Conservation (phyloP, 2,113 vertebrate genomes). For the Forbesichthys papilliferus region DNA sequence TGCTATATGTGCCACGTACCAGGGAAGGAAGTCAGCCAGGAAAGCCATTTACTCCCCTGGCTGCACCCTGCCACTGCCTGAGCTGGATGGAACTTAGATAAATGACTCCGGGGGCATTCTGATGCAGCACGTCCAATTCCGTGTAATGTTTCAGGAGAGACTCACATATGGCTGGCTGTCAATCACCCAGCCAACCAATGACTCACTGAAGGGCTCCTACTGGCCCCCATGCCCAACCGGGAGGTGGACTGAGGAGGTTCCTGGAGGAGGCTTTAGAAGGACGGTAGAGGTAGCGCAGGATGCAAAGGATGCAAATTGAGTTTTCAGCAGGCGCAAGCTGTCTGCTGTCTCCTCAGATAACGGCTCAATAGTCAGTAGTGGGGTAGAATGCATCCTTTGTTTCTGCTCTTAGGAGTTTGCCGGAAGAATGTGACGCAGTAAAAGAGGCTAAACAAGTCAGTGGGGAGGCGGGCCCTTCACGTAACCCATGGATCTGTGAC, state of each 20-base stretch:
- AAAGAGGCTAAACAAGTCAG: conserved; percentile 6
- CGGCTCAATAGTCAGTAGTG: not conserved
- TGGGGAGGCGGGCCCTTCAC: too few relatives aligned
- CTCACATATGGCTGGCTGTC: conserved; percentile 34
- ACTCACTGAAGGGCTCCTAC: conserved; percentile 1
- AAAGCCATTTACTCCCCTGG: conserved; percentile 37
- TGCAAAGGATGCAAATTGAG: conserved; percentile 16
- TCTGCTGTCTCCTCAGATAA: conserved; percentile 8
- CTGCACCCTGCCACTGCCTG: conserved; percentile 3
- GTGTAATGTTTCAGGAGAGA: conserved; percentile 9
- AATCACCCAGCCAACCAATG: conserved; percentile 51
- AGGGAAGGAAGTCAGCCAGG: conserved; percentile 23
- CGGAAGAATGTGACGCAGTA: conserved; percentile 16
- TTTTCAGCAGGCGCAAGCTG: not conserved
- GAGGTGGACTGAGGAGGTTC: conserved; percentile 4
- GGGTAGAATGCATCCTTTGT: not conserved
- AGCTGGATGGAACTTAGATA: conserved; percentile 17
- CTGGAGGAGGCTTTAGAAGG: conserved; percentile 6
- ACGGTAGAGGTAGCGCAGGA: not conserved
- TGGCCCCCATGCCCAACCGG: not conserved
- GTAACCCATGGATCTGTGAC: conserved; percentile 1
- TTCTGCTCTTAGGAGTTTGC: conserved; percentile 3
- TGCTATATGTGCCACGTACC: conserved; percentile 39
- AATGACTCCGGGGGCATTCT: conserved; percentile 29
- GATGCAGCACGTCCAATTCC: conserved; percentile 26